Conservation (phyloP, 2,888 invertebrate genomes). For the Entomobrya proxima region DNA sequence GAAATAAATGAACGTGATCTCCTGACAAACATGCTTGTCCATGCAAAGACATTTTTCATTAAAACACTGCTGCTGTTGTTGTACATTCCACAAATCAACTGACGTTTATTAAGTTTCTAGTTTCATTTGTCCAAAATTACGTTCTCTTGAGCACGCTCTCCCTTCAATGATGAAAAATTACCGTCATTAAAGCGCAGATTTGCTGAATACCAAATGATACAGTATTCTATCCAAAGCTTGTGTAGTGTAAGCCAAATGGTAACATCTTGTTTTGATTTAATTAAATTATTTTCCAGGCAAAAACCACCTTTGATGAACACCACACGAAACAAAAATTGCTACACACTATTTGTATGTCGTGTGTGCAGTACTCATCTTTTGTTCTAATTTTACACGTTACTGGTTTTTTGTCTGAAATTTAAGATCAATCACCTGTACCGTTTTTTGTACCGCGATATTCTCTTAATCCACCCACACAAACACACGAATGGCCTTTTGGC, state of each 20-base stretch:
- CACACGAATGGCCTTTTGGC: neutral
- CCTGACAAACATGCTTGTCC: neutral
- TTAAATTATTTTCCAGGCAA: neutral
- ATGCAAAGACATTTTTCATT: slow-evolving; percentile 21
- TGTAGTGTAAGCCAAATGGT: neutral
- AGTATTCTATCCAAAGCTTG: neutral
- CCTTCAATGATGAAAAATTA: neutral
- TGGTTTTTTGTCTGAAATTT: neutral
- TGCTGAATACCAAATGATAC: neutral
- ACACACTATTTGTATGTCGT: neutral
- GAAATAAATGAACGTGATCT: slow-evolving; percentile 21
- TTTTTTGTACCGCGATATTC: neutral
- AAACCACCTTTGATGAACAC: neutral
- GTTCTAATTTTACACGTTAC: neutral
- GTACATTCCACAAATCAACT: neutral
- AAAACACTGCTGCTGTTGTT: slow-evolving; percentile 5
- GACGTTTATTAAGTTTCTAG: slow-evolving; percentile 42
- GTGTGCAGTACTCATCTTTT: neutral
- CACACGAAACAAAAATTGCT: neutral
- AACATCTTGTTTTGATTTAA: slow-evolving; percentile 1
- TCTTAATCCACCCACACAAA: slow-evolving; percentile 38
- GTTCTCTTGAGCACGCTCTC: neutral
- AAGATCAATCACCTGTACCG: slow-evolving; percentile 16
- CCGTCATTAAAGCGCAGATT: neutral
- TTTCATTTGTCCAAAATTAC: slow-evolving; percentile 7